Evolutionary conservation across 2,797 vertebrate genomes (phyloP).

Genomic region (Megalops cyprinoides): DNA sequence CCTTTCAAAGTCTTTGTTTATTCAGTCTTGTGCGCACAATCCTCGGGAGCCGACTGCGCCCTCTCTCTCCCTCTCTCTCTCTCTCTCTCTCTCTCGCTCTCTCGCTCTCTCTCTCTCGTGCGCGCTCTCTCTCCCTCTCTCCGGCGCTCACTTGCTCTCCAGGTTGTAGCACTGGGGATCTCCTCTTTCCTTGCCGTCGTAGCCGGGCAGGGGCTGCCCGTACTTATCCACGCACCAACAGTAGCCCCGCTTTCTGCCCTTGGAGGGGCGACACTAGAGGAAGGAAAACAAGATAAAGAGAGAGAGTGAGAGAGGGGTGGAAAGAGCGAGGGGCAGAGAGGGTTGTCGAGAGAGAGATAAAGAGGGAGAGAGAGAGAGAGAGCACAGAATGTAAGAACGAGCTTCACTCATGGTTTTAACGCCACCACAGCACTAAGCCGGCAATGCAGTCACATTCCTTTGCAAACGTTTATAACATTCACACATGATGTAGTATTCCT

Average conservation of each 20-base stretch:
- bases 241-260: constrained; percentile 90
- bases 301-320: constrained; percentile 41
- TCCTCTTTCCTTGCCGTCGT: constrained; percentile 79
- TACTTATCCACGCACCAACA: constrained; percentile 98
- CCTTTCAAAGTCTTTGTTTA: constrained; percentile 53
- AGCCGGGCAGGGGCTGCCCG: constrained; percentile 86
- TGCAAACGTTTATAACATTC: too few species aligned
- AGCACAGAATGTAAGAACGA: too few species aligned
- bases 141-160: constrained; percentile 70
- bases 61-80: constrained; percentile 36
- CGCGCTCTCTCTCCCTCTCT: neutral
- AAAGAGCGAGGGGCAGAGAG: constrained; percentile 35
- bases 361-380: neutral
- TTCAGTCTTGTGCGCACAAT: constrained; percentile 45
- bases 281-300: too few species aligned
- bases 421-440: too few species aligned
- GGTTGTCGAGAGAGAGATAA: constrained; percentile 36
- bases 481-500: too few species aligned
- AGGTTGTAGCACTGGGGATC: constrained; percentile 83
- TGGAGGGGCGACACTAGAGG: constrained; percentile 89
- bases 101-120: constrained; percentile 8
- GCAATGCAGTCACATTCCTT: too few species aligned
- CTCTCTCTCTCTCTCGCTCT: constrained; percentile 18
- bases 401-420: too few species aligned
- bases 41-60: constrained; percentile 40